phyloP scores from a whole-genome alignment of 1,140 invertebrate genomes.

The Brachionus plicatilis region DNA sequence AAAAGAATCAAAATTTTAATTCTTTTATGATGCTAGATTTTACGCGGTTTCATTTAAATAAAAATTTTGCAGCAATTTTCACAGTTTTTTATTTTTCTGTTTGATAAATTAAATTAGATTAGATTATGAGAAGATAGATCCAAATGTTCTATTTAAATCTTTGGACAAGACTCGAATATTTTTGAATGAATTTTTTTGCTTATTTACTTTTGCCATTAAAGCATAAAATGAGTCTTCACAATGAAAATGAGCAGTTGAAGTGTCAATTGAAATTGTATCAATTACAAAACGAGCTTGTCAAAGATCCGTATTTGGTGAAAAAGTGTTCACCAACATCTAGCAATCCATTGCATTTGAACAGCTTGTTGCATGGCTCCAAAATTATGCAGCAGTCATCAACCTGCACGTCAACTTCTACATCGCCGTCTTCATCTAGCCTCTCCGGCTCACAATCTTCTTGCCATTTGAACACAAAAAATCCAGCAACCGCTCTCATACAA shows the following conservation, averaged over 20 bases:
- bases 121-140: too few relatives aligned
- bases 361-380: neutral
- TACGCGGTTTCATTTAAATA: too few relatives aligned
- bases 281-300: constrained; percentile 19
- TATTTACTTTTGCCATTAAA: neutral
- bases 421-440: neutral
- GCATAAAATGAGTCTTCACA: neutral
- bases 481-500: neutral
- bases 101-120: too few relatives aligned
- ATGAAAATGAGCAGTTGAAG: constrained; percentile 18
- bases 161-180: too few relatives aligned
- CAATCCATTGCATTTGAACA: neutral
- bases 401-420: neutral
- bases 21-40: too few relatives aligned
- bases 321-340: neutral
- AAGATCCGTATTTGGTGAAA: constrained; percentile 11
- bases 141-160: too few relatives aligned
- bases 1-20: too few relatives aligned
- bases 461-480: neutral
- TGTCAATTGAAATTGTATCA: constrained; percentile 24
- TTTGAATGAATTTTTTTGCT: too few relatives aligned
- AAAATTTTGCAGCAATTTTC: too few relatives aligned
- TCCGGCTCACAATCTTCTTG: neutral
- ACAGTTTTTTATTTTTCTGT: too few relatives aligned
- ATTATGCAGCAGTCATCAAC: neutral